Percentiles rank a stretch among this genome's conserved stretches.
Evolutionary conservation across 2,113 vertebrate species (phyloP).

Genomic region (Cromileptes altivelis): DNA sequence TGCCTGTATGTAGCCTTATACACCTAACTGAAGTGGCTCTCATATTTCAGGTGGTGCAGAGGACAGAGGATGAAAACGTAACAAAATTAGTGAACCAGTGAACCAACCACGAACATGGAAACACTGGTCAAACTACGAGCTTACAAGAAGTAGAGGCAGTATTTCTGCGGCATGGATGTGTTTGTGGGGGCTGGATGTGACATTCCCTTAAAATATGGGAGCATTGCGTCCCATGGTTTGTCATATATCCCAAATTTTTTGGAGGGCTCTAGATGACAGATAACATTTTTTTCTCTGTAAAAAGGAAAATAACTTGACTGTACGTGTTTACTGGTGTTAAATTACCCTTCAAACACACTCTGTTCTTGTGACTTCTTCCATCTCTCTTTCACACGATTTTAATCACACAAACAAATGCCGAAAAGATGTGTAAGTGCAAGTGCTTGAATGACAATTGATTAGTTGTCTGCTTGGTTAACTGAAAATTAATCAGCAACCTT

Average conservation of each 20-base stretch:
- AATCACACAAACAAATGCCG: not conserved
- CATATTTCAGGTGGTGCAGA: no score
- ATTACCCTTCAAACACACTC: not conserved
- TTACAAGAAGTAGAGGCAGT: not conserved
- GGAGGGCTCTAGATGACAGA: no score
- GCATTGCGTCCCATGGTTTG: no score
- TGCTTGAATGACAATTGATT: not conserved
- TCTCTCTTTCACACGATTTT: not conserved
- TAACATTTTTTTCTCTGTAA: no score
- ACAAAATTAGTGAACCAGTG: no score
- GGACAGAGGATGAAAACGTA: no score
- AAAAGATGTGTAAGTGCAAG: not conserved
- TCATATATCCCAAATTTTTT: no score
- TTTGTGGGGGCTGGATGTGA: no score
- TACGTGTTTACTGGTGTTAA: not conserved
- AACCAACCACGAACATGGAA: not conserved
- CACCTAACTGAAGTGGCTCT: no score
- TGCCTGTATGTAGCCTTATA: no score
- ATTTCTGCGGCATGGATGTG: not conserved
- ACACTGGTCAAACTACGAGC: not conserved
- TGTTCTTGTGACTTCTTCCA: not conserved
- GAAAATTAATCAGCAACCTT: not conserved
- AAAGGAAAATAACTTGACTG: no score
- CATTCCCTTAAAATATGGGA: no score
- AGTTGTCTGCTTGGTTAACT: not conserved